These are phyloP conservation scores for Cepphus grylle DNA, from an alignment of 2,113 vertebrate species.

Conservation along the genomic window DNA sequence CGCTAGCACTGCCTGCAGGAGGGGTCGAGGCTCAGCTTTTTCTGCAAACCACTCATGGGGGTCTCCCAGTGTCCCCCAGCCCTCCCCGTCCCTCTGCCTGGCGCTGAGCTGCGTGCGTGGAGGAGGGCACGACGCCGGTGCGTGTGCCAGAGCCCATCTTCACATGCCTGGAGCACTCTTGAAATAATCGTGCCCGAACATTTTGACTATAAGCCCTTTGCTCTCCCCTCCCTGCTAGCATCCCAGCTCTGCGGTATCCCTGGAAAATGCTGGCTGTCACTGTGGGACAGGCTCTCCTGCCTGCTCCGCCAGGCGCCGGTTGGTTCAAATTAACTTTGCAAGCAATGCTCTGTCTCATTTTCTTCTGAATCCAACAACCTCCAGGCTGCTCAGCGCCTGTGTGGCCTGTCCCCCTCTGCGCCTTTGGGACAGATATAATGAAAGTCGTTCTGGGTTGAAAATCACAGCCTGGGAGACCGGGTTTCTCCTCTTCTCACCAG, in stretches of 20 bases:
- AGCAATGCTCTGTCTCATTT: neutral
- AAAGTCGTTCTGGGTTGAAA: slow-evolving; percentile 15
- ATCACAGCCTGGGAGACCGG: neutral
- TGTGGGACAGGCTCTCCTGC: slow-evolving; percentile 10
- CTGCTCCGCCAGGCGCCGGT: neutral
- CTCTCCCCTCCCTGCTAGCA: neutral
- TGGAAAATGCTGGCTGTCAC: neutral
- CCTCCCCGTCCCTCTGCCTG: neutral
- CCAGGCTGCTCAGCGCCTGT: slow-evolving; percentile 9
- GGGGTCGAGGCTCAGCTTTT: neutral
- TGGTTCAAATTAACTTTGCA: slow-evolving; percentile 47
- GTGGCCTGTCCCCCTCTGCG: neutral
- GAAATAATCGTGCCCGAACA: neutral
- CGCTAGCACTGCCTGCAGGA: neutral
- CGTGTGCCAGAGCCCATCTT: neutral
- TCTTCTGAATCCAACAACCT: slow-evolving; percentile 31
- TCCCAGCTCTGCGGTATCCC: neutral
- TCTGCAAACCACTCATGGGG: neutral
- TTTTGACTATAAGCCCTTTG: neutral
- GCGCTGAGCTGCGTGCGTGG: fast-evolving
- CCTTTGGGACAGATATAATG: slow-evolving; percentile 16
- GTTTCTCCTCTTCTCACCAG: slow-evolving; percentile 24
- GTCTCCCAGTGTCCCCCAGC: neutral
- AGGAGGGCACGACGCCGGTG: fast-evolving
- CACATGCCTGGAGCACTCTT: neutral